Conservation (phyloP, 2,113 vertebrate species). For the Scortum barcoo region DNA sequence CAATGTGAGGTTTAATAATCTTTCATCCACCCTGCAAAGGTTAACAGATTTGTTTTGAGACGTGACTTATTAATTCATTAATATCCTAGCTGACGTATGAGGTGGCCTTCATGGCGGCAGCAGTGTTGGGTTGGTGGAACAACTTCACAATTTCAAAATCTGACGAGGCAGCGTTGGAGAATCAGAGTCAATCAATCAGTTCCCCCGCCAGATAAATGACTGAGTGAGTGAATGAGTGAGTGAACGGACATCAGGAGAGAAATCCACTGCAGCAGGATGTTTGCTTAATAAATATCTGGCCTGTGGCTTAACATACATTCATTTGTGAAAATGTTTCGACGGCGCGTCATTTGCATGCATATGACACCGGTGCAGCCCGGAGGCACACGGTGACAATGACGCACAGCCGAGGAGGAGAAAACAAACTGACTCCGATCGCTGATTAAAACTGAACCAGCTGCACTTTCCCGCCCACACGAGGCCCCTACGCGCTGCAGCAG, state of each 20-base stretch:
- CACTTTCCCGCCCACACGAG: background rate
- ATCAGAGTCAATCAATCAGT: background rate
- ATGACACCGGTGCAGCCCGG: constrained; percentile 5
- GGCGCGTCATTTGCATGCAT: constrained; percentile 46
- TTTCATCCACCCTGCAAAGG: constrained; percentile 30
- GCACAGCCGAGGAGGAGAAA: constrained; percentile 2
- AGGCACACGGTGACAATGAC: constrained; percentile 26
- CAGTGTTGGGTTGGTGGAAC: background rate
- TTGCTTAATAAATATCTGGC: constrained; percentile 40
- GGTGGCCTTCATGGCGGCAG: background rate
- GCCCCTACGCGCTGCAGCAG: constrained; percentile 14
- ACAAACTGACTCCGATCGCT: background rate
- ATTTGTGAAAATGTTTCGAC: constrained; percentile 10
- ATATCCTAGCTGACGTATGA: constrained; percentile 21
- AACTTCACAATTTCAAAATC: constrained; percentile 23
- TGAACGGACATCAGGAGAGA: no score
- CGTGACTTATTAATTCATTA: constrained; percentile 18
- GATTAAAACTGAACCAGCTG: constrained; percentile 2
- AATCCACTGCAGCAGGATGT: constrained; percentile 24
- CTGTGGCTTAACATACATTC: constrained; percentile 17
- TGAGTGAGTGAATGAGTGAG: constrained; percentile 33
- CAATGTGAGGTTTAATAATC: background rate
- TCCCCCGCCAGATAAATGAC: constrained; percentile 18
- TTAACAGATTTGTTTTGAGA: constrained; percentile 38
- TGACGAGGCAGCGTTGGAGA: background rate